Conservation (phyloP, 2,797 vertebrate genomes). For the Neosalanx taihuensis region DNA sequence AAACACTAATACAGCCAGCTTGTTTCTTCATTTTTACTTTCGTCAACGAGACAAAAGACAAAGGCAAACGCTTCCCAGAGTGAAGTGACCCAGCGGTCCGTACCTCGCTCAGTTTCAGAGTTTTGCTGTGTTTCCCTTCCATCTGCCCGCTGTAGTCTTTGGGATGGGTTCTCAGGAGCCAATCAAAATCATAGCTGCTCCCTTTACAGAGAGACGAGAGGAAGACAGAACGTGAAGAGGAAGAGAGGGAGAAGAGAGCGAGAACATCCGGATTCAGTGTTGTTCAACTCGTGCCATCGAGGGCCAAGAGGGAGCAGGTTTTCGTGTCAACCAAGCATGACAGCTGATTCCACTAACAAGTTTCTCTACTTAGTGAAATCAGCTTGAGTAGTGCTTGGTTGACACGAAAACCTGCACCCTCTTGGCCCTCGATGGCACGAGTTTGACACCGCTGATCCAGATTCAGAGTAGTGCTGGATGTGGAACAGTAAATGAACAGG, state of each 20-base stretch:
- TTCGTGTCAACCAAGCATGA: too few species aligned
- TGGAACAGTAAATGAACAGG: too few species aligned
- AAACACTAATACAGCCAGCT: too few species aligned
- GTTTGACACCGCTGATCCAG: not conserved
- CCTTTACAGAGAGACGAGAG: constrained; percentile 62
- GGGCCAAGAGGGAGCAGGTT: too few species aligned
- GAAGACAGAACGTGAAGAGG: not conserved
- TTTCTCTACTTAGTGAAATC: too few species aligned
- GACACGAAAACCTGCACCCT: too few species aligned
- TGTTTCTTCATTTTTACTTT: too few species aligned
- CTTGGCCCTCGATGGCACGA: too few species aligned
- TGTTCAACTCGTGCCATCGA: too few species aligned
- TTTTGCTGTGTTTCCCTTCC: constrained; percentile 84
- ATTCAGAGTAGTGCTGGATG: not conserved
- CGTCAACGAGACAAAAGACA: too few species aligned
- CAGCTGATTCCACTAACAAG: too few species aligned
- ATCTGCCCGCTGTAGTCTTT: constrained; percentile 93
- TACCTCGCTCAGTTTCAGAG: constrained; percentile 92
- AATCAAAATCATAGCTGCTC: constrained; percentile 84
- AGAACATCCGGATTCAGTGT: constrained; percentile 6
- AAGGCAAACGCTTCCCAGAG: not conserved
- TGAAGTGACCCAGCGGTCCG: not conserved
- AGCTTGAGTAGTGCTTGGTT: too few species aligned
- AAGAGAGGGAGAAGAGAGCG: constrained; percentile 10
- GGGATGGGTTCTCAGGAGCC: constrained; percentile 91